phyloP scores from a whole-genome alignment of 2,797 vertebrate species.

The Ptychobarbus kaznakovi region DNA sequence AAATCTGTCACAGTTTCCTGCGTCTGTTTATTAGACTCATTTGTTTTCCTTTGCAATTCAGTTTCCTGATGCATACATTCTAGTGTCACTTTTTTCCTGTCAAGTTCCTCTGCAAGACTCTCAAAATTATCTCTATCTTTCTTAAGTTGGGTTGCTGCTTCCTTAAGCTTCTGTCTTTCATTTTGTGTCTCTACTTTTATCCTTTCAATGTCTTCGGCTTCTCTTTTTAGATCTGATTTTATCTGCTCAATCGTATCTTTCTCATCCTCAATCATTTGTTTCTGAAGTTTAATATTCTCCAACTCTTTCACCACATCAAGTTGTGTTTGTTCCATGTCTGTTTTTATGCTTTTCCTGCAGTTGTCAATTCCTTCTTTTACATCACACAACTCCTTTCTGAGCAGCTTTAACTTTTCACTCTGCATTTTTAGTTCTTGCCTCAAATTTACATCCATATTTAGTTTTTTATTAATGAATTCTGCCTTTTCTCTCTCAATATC shows the following conservation, averaged over 20 bases:
- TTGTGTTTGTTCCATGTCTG: conserved; percentile 5
- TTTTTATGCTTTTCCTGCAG: conserved; percentile 4
- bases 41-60: conserved; percentile 4
- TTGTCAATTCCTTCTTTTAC: conserved; percentile 20
- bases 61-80: background rate
- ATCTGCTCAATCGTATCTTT: conserved; percentile 17
- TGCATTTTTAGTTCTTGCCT: conserved; percentile 11
- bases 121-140: conserved; percentile 25
- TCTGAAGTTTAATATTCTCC: conserved; percentile 19
- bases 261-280: conserved; percentile 34
- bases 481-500: conserved; percentile 19
- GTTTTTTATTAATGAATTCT: conserved; percentile 13
- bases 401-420: conserved; percentile 18
- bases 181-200: background rate
- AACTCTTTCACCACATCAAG: background rate
- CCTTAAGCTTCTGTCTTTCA: background rate
- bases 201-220: conserved; percentile 3
- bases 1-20: conserved; percentile 35
- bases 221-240: conserved; percentile 17
- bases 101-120: background rate
- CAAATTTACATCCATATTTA: background rate
- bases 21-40: conserved; percentile 18
- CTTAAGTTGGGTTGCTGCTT: conserved; percentile 27
- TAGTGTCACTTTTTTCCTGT: background rate
- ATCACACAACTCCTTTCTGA: conserved; percentile 9